Evolutionary conservation across 2,797 vertebrate species (phyloP).

Genomic region (Staurois parvus): DNA sequence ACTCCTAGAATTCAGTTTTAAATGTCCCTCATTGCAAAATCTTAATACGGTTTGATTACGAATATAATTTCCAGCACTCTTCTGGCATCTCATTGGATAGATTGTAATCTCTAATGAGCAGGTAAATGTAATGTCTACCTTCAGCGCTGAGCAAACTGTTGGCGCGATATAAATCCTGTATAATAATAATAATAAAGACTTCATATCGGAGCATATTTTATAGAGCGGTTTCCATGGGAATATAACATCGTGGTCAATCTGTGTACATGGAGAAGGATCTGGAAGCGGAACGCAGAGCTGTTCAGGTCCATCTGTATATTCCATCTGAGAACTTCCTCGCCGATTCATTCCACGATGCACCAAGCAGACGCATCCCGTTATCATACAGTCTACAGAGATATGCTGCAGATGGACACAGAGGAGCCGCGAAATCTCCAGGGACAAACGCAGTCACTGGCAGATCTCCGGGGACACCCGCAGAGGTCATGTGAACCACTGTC

Average conservation of each 20-base stretch:
- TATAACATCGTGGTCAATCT: not conserved
- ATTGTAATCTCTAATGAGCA: too few relatives aligned
- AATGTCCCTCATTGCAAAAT: too few relatives aligned
- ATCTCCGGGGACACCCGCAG: not conserved
- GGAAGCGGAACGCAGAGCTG: not conserved
- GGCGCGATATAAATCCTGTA: too few relatives aligned
- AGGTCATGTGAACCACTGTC: constrained; percentile 4
- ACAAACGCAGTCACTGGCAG: not conserved
- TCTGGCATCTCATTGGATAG: too few relatives aligned
- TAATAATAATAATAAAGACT: not conserved
- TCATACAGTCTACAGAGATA: not conserved
- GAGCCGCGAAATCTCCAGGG: not conserved
- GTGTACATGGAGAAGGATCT: too few relatives aligned
- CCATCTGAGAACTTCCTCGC: not conserved
- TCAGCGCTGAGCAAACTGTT: not conserved
- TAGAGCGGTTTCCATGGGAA: not conserved
- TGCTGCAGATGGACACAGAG: not conserved
- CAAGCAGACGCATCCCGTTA: not conserved
- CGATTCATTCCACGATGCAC: not conserved
- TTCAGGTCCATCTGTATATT: not conserved
- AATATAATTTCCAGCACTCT: too few relatives aligned
- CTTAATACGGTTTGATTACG: too few relatives aligned
- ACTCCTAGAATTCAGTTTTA: too few relatives aligned
- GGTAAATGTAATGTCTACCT: too few relatives aligned
- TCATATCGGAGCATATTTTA: too few relatives aligned